phyloP scores from a whole-genome alignment of 2,888 invertebrate genomes.

The Trisateles emortualis region DNA sequence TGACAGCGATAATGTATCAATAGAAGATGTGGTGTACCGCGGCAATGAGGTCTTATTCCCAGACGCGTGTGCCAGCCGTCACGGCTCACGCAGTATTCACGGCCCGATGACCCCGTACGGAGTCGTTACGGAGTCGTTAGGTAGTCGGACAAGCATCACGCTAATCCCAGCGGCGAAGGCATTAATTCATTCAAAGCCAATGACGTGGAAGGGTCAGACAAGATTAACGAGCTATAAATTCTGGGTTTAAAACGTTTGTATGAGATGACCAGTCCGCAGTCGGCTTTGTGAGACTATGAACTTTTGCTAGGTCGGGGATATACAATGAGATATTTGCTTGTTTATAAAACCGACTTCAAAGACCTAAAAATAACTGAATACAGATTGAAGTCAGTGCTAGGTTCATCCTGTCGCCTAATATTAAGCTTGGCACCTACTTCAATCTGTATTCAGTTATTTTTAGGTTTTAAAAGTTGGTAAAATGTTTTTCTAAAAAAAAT shows the following conservation, averaged over 20 bases:
- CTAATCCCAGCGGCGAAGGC: constrained; percentile 44
- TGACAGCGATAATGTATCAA: constrained; percentile 32
- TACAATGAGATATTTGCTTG: neutral
- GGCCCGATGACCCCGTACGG: constrained; percentile 36
- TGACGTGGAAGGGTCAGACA: constrained; percentile 68
- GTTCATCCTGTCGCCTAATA: too few relatives aligned
- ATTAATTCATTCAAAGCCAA: constrained; percentile 61
- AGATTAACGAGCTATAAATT: constrained; percentile 67
- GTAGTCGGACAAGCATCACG: constrained; percentile 41
- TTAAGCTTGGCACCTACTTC: too few relatives aligned
- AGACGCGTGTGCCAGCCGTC: constrained; percentile 3
- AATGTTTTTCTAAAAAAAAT: too few relatives aligned
- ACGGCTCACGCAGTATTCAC: constrained; percentile 46
- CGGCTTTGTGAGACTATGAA: constrained; percentile 10
- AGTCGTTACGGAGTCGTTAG: constrained; percentile 41
- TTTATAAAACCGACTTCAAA: neutral
- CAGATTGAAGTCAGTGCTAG: too few relatives aligned
- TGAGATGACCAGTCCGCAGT: constrained; percentile 40
- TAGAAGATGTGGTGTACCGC: constrained; percentile 29
- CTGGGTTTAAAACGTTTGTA: constrained; percentile 46
- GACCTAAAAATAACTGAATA: too few relatives aligned
- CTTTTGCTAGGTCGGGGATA: neutral
- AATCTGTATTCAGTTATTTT: too few relatives aligned
- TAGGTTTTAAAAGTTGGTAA: too few relatives aligned
- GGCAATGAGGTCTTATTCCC: constrained; percentile 36